Conservation (phyloP, 2,113 vertebrate genomes). For the Indicator maculatus region DNA sequence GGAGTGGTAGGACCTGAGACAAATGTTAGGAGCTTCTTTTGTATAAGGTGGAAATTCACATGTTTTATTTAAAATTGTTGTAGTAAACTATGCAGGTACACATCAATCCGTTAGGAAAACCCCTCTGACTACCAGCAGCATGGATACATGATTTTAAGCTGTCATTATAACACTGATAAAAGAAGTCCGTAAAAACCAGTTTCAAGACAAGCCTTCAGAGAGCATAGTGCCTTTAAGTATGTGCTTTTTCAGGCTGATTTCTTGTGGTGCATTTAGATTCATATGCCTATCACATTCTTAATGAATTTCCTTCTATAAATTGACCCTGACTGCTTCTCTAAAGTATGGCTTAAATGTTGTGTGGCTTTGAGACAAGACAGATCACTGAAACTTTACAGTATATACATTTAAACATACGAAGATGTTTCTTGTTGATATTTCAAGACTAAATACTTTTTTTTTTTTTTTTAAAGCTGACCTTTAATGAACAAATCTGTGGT, state of each 20-base stretch:
- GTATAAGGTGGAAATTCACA: neutral
- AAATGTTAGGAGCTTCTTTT: neutral
- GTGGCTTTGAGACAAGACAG: neutral
- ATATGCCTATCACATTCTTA: slow-evolving; percentile 8
- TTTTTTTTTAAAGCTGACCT: neutral
- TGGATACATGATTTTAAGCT: neutral
- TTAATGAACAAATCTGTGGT: neutral
- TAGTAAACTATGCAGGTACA: neutral
- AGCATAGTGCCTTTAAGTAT: neutral
- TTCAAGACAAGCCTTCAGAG: neutral
- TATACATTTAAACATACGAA: neutral
- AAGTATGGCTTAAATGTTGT: slow-evolving; percentile 42
- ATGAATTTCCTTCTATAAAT: slow-evolving; percentile 39
- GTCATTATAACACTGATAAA: neutral
- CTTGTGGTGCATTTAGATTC: slow-evolving; percentile 23
- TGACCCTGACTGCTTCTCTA: neutral
- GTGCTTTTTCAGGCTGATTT: neutral
- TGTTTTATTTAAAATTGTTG: neutral
- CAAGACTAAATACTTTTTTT: neutral
- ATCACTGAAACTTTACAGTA: slow-evolving; percentile 32
- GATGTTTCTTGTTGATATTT: neutral
- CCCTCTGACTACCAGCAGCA: neutral
- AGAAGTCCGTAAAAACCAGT: neutral
- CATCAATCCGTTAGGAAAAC: neutral
- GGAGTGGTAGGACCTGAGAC: neutral